phyloP scores from a whole-genome alignment of 2,797 vertebrate species.

The Babyrousa celebensis region DNA sequence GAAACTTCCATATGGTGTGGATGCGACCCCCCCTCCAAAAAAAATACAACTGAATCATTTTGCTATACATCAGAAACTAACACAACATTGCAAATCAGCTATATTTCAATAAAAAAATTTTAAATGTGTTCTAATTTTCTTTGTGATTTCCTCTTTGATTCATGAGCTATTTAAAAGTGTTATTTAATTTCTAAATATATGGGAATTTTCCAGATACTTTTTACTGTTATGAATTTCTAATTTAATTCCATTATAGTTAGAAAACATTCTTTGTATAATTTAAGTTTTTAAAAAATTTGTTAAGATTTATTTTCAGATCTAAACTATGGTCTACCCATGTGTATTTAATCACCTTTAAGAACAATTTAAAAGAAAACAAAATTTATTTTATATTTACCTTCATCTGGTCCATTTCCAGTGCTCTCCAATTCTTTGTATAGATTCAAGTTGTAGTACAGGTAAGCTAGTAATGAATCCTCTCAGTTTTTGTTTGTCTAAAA shows the following conservation, averaged over 20 bases:
- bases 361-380: constrained; percentile 18
- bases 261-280: constrained; percentile 6
- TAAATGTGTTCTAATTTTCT: background rate
- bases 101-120: background rate
- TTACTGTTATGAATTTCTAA: background rate
- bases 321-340: background rate
- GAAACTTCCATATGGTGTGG: no score
- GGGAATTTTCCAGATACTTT: background rate
- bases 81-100: background rate
- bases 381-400: constrained; percentile 60
- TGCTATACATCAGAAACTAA: background rate
- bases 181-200: constrained; percentile 47
- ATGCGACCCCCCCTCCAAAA: no score
- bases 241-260: constrained; percentile 7
- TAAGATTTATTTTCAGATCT: constrained; percentile 19
- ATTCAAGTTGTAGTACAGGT: background rate
- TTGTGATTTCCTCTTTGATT: constrained; percentile 31
- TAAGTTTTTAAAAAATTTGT: background rate
- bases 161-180: background rate
- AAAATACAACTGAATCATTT: background rate
- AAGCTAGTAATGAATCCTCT: constrained; percentile 37
- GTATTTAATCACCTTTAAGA: background rate
- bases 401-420: constrained; percentile 34
- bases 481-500: constrained; percentile 13
- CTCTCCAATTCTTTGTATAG: constrained; percentile 45